Percentiles rank a stretch among this genome's conserved stretches.
Evolutionary conservation across 2,113 vertebrate species (phyloP).

Genomic region (Myotis lucifugus): DNA sequence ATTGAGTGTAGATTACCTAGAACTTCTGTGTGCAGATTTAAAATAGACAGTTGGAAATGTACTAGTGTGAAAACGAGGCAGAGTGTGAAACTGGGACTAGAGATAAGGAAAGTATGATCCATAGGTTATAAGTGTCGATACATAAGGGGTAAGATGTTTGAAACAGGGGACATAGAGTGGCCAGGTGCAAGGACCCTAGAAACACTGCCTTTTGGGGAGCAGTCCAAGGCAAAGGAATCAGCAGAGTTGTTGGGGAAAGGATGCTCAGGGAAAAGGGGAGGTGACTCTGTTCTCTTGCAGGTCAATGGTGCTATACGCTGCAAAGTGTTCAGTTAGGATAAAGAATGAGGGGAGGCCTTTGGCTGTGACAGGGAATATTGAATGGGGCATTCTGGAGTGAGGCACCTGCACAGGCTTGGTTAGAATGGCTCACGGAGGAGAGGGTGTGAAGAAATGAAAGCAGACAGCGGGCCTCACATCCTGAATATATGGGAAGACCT

Average conservation of each 20-base stretch:
- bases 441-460: background rate
- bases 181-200: background rate
- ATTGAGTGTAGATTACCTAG: background rate
- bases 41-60: background rate
- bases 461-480: fast-evolving
- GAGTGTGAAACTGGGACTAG: background rate
- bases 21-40: background rate
- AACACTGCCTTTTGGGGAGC: background rate
- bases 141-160: background rate
- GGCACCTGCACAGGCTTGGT: background rate
- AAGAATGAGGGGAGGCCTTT: background rate
- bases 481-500: fast-evolving
- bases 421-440: background rate
- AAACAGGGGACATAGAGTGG: background rate
- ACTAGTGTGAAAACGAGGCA: background rate
- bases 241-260: background rate
- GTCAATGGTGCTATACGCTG: background rate
- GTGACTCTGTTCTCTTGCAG: background rate
- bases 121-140: background rate
- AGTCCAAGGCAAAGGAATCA: background rate
- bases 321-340: background rate
- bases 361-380: background rate
- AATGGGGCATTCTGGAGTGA: background rate
- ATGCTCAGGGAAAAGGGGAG: background rate
- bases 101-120: background rate